These are phyloP conservation scores for Myripristis jacobus DNA, from an alignment of 2,797 vertebrate species.

Conservation along the genomic window DNA sequence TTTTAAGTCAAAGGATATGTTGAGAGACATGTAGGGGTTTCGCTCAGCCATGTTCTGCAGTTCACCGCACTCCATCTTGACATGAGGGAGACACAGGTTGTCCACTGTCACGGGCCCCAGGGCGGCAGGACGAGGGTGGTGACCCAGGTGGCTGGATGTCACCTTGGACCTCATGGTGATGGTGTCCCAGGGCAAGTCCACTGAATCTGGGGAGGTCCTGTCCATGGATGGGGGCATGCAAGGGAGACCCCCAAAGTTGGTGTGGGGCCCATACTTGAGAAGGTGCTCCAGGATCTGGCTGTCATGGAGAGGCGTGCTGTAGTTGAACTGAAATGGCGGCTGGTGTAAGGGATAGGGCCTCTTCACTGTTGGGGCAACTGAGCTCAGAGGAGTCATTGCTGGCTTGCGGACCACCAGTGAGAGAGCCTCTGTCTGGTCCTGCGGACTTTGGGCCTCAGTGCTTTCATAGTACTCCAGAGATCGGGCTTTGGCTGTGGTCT, in stretches of 20 bases:
- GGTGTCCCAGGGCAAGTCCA: constrained; percentile 84
- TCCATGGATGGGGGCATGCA: constrained; percentile 79
- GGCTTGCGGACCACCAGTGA: constrained; percentile 83
- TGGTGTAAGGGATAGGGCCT: constrained; percentile 81
- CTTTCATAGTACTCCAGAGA: constrained; percentile 80
- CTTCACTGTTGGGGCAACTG: constrained; percentile 78
- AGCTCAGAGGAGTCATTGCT: constrained; percentile 67
- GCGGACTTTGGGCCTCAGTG: constrained; percentile 74
- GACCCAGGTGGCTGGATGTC: constrained; percentile 80
- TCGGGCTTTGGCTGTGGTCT: constrained; percentile 61
- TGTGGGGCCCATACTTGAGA: constrained; percentile 81
- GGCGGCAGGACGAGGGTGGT: constrained; percentile 77
- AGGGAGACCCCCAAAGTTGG: constrained; percentile 74
- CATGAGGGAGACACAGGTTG: constrained; percentile 81
- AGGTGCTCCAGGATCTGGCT: constrained; percentile 88
- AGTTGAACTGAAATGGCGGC: constrained; percentile 80
- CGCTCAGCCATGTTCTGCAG: constrained; percentile 81
- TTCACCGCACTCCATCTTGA: constrained; percentile 85
- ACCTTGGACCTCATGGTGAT: constrained; percentile 83
- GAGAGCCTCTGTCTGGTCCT: constrained; percentile 80
- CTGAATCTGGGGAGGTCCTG: constrained; percentile 79
- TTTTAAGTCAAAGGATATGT: constrained; percentile 90
- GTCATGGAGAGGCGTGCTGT: constrained; percentile 81
- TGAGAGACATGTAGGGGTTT: constrained; percentile 85
- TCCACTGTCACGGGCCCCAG: constrained; percentile 77